Evolutionary conservation across 1,140 invertebrate genomes (phyloP).

Genomic region (Drosophila parvula): DNA sequence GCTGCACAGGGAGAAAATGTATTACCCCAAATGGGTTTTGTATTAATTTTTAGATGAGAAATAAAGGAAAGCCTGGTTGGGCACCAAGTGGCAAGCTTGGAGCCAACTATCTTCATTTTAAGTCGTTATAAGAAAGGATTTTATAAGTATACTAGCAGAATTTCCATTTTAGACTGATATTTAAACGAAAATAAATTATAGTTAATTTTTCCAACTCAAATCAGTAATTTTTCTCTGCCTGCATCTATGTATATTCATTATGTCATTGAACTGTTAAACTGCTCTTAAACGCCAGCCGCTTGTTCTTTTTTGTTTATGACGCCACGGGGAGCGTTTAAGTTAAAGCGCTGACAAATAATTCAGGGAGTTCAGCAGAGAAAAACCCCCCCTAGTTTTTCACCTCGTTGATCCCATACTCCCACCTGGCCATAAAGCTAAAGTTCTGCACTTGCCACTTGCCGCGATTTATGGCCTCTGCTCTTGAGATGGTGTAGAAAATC

Average conservation of each 20-base stretch:
- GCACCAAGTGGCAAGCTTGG: not conserved
- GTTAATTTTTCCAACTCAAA: not conserved
- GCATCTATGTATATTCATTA: conserved; percentile 68
- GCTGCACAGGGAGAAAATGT: conserved; percentile 15
- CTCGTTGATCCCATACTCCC: conserved; percentile 19
- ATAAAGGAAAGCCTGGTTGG: no score
- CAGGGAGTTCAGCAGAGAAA: conserved; percentile 28
- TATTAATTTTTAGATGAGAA: not conserved
- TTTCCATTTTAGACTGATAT: not conserved
- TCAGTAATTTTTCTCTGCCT: conserved; percentile 27
- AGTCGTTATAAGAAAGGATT: no score
- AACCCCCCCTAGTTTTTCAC: not conserved
- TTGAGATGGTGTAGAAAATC: conserved; percentile 24
- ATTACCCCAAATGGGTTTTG: no score
- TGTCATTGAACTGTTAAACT: conserved; percentile 83
- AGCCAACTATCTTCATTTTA: not conserved
- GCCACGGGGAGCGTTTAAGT: conserved; percentile 77
- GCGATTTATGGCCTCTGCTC: conserved; percentile 65
- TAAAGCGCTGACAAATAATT: conserved; percentile 79
- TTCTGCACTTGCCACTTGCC: conserved; percentile 64
- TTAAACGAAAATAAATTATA: not conserved
- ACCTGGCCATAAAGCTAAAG: conserved; percentile 45
- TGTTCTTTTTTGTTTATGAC: conserved; percentile 60
- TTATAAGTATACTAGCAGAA: not conserved
- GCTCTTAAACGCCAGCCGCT: conserved; percentile 70